phyloP scores from a whole-genome alignment of 2,113 vertebrate species.

The Tupaia chinensis region DNA sequence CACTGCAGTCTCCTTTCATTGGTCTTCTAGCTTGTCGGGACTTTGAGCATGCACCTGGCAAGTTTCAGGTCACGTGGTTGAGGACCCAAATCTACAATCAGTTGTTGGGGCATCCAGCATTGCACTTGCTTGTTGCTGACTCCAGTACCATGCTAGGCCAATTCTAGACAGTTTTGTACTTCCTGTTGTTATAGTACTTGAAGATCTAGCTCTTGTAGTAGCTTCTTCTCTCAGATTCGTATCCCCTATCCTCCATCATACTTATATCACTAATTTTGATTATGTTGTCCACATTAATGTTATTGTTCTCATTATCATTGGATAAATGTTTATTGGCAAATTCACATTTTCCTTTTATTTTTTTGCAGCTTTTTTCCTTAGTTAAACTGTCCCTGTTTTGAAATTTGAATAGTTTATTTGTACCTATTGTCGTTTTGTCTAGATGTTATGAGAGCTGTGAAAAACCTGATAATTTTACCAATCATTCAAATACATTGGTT shows the following conservation, averaged over 20 bases:
- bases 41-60: no score
- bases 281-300: neutral
- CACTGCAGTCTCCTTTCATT: no score
- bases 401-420: conserved; percentile 3
- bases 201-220: neutral
- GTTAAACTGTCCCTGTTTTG: neutral
- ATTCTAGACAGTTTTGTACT: conserved; percentile 23
- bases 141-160: neutral
- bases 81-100: no score
- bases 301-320: neutral
- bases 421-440: conserved; percentile 4
- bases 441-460: neutral
- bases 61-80: no score
- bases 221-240: neutral
- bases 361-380: neutral
- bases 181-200: neutral
- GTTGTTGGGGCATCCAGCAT: no score
- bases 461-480: neutral
- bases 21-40: no score
- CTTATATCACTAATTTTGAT: neutral
- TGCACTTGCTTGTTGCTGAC: no score
- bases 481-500: neutral
- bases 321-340: neutral
- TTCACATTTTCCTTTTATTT: neutral
- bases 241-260: neutral